phyloP scores from a whole-genome alignment of 2,797 vertebrate species.

The Mormyrops boulengeri region DNA sequence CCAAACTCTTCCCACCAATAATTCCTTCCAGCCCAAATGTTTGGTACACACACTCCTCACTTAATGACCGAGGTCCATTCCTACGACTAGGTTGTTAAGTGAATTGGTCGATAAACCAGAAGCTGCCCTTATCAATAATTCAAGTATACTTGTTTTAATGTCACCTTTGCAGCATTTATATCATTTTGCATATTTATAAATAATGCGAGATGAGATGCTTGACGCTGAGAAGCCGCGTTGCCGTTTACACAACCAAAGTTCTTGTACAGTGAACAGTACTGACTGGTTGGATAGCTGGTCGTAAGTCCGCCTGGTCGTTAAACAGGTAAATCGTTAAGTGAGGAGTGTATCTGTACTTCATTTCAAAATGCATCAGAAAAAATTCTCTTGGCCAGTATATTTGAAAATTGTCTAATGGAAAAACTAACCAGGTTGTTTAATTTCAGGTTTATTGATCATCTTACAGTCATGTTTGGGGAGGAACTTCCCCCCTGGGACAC shows the following conservation, averaged over 20 bases:
- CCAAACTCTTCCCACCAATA: neutral
- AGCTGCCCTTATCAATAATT: neutral
- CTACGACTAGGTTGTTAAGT: neutral
- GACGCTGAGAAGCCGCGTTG: neutral
- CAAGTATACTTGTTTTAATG: neutral
- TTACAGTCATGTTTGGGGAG: slow-evolving; percentile 85
- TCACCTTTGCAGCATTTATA: neutral
- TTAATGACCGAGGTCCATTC: neutral
- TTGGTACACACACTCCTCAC: neutral
- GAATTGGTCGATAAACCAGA: neutral
- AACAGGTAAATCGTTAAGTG: neutral
- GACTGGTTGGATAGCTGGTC: neutral
- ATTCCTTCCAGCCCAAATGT: neutral
- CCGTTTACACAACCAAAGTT: neutral
- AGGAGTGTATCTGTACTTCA: neutral
- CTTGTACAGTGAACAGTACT: neutral
- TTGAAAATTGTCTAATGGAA: neutral
- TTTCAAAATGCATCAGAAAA: neutral
- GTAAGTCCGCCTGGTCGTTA: too few species aligned
- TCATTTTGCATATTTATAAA: neutral
- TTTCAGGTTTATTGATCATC: slow-evolving; percentile 80
- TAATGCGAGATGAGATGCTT: neutral
- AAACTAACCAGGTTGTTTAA: neutral
- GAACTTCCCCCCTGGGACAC: slow-evolving; percentile 82
- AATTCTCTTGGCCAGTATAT: neutral